Conservation (phyloP, 2,797 vertebrate species). For the Syngnathus acus region DNA sequence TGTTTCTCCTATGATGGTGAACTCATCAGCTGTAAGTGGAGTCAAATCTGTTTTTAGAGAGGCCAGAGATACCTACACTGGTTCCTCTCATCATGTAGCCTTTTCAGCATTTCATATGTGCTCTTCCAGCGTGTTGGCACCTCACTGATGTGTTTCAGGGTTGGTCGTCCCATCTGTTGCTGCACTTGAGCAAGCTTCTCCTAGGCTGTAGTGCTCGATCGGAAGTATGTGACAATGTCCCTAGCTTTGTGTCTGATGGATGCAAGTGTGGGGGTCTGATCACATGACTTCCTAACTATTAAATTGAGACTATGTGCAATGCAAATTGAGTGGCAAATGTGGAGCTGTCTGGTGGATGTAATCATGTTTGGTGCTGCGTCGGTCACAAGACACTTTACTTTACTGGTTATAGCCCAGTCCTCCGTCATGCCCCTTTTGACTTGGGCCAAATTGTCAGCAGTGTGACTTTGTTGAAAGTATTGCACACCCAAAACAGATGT, state of each 20-base stretch:
- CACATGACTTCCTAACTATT: background rate
- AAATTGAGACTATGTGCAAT: background rate
- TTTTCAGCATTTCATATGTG: no score
- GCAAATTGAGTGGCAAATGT: constrained; percentile 1
- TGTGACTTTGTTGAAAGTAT: background rate
- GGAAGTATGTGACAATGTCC: background rate
- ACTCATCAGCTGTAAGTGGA: no score
- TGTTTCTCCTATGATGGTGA: no score
- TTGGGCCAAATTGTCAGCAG: background rate
- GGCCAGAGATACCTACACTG: no score
- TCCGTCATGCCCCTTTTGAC: background rate
- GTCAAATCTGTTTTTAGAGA: no score
- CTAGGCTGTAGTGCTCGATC: background rate
- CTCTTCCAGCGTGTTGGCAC: background rate
- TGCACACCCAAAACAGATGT: background rate
- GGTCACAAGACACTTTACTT: constrained; percentile 1
- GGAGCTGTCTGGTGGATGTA: background rate
- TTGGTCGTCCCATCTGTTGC: no score
- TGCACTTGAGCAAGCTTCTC: background rate
- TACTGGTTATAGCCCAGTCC: no score
- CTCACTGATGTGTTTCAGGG: no score
- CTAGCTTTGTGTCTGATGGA: background rate
- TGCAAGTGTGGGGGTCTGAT: background rate
- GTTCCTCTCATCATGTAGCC: no score
- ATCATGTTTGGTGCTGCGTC: constrained; percentile 3